A percentile compares a stretch with the other conserved stretches of the same genome.
Evolutionary conservation across 2,113 vertebrate genomes (phyloP).

Genomic region (Thinocorus orbignyianus): DNA sequence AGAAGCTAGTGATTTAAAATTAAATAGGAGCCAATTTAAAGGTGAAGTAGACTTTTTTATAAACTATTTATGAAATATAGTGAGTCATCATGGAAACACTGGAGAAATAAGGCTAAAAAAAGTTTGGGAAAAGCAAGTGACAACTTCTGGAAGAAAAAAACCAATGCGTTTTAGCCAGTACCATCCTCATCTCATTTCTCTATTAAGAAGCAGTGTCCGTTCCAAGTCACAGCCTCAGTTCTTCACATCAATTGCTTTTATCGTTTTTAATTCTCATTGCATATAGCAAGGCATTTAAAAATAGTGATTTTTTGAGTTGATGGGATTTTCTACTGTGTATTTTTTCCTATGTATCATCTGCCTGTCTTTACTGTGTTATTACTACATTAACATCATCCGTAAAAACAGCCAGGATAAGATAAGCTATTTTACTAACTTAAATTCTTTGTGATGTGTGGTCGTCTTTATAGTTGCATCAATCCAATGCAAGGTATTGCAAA

Average conservation of each 20-base stretch:
- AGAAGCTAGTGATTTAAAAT: background rate
- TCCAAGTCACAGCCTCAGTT: background rate
- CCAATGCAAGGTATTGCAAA: background rate
- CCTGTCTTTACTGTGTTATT: background rate
- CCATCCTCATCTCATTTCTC: background rate
- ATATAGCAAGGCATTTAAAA: background rate
- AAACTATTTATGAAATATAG: background rate
- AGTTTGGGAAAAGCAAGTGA: background rate
- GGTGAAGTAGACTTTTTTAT: background rate
- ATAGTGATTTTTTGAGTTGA: background rate
- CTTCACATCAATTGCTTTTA: background rate
- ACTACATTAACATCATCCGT: background rate
- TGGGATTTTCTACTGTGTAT: background rate
- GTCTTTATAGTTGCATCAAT: background rate
- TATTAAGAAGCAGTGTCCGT: background rate
- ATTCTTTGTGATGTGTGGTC: background rate
- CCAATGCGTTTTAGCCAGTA: background rate
- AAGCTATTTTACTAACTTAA: background rate
- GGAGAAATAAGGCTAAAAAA: background rate
- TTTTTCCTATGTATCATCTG: background rate
- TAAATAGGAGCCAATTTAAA: background rate
- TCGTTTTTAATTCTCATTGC: background rate
- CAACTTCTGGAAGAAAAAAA: background rate
- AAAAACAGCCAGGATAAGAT: background rate
- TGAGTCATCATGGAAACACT: background rate